Base-by-base conservation (phyloP, 2,113 vertebrate genomes). In the Cryptotis parvus region DNA sequence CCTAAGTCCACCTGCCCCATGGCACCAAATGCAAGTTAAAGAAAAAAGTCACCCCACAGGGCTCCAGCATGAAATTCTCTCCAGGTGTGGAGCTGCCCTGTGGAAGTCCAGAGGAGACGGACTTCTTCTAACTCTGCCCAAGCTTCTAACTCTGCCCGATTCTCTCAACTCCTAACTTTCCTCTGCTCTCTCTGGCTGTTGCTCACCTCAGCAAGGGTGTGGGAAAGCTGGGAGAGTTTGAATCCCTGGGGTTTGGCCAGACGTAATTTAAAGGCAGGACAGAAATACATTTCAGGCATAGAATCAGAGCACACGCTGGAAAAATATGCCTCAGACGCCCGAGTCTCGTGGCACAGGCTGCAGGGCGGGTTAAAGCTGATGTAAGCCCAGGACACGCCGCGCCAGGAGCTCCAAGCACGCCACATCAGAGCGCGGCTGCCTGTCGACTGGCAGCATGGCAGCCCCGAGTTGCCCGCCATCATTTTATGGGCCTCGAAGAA, bases 401-500 rank as follows among this genome's bases (percentile, higher is more conserved):
- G 92, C 89, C 93, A n/a, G 95, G 95, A 96, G 96, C 95, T 89
- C 70, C 82, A 91, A 93, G 80, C 92, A 49, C 6, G 7, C 95
- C 95, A 96, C 96, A 96, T 96, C 91, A 96, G 92, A 97, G 95
- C 58, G 18, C 2, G 68, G 78, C 80, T 65, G 84, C 61, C 84
- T 58, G 49, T 87, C 35, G 93, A 90, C 80, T 58, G 92, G 80
- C 84, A 87, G 84, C 92, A 91, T 89, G 96, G 92, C 83, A 79
- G 6, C 80, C 3, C 69, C 90, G 63, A 75, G 79, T 74, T 89
- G 88, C 91, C 95, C 4, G 72, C 89, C 90, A 93, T 87, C 86
- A 81, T 80, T 96, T 97, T 93, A 96, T 75, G 89, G 94, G 90
- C 91, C 65, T 15, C 69, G 92, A 94, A 94, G 94, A 95, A 94